These are phyloP conservation scores for Stegodyphus mimosarum DNA, from an alignment of 1,140 invertebrate genomes.

Conservation along the genomic window DNA sequence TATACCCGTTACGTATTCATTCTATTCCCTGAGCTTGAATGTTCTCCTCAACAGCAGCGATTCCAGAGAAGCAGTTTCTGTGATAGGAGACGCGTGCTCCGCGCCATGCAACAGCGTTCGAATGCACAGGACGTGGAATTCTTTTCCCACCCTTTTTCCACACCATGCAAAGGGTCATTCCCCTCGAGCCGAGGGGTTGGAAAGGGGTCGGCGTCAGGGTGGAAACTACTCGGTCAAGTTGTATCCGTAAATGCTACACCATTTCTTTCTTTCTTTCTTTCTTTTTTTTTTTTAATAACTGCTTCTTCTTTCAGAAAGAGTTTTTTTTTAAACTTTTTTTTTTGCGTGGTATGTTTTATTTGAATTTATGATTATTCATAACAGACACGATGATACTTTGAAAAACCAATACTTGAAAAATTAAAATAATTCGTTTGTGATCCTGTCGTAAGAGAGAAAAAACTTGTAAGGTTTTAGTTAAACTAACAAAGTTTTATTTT, in stretches of 20 bases:
- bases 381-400: neutral
- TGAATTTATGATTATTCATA: neutral
- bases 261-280: neutral
- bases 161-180: slow-evolving; percentile 18
- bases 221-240: neutral
- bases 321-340: neutral
- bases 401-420: neutral
- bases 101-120: no score
- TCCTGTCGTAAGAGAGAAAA: no score
- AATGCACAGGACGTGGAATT: no score
- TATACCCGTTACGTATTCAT: no score
- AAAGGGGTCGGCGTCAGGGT: slow-evolving; percentile 30
- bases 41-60: no score
- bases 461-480: no score
- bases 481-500: no score
- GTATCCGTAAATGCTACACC: neutral
- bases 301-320: neutral
- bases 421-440: neutral
- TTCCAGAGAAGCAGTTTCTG: no score
- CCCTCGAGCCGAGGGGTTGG: slow-evolving; percentile 36
- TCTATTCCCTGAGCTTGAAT: no score
- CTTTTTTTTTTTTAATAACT: neutral
- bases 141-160: slow-evolving; percentile 8
- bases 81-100: no score
- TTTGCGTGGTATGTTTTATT: neutral